Evolutionary conservation across 2,113 vertebrate species (phyloP), one percentile per base, ranked within the genome.

Genomic region (Rhipidura dahli): DNA sequence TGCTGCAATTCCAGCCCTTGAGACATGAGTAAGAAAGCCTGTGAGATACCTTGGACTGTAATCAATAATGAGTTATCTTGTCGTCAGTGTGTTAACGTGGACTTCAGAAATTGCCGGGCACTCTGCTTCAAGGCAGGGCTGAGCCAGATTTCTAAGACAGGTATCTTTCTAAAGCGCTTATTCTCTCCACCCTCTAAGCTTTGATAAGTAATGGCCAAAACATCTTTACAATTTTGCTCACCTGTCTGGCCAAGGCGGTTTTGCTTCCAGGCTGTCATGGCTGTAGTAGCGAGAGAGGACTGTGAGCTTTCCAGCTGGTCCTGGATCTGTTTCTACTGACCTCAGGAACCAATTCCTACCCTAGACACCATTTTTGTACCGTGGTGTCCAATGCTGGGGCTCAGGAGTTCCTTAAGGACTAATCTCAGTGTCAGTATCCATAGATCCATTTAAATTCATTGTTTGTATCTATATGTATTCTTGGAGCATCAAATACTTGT

Each of bases 1-100:
- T 85, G 61, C 27, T 71, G 40, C 56, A 89, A 89, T 89, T 84
- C 60, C 61, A 94, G 53, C 47, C 69, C 49, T 84, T 90, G 73
- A 94, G 78, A 96, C 20, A 68, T 4, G 31, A 87, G 49, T 37
- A 87, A 53, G 26, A 91, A 95, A 68, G 19, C 7, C 23, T 66
- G 19, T 51, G 65, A 94, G 47, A 22, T 75, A 57, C 64, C 51
- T 68, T 75, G 56, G 61, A 60, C 78, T 71, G 17, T 6, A 80
- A 31, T 79, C 11, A 79, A 39, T 60, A 69, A 82, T 20, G 68
- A 79, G 21, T 56, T 63, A 78, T 66, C 87, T 82, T 93, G 51
- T 82, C 11, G 7, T 78, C 73, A 51, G 5, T 28, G n/a, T 81
- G 35, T 63, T 91, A 87, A 82, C 1, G 7, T n/a, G 37, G 53